These are phyloP conservation scores for Sinelater perroti DNA, from an alignment of 2,888 invertebrate species.

Conservation along the genomic window DNA sequence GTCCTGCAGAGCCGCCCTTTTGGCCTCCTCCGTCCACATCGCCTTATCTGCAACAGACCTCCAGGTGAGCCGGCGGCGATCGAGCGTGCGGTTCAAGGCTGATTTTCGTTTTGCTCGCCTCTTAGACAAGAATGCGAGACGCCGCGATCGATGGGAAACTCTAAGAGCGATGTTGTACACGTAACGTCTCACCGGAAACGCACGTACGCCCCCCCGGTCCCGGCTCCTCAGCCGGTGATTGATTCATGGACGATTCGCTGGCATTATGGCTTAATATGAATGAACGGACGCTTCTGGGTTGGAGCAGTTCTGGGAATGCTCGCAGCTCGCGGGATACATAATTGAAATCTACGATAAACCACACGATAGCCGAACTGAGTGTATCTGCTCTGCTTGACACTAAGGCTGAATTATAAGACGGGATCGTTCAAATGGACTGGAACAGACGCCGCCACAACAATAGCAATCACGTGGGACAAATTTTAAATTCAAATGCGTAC, in stretches of 20 bases:
- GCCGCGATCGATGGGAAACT: conserved; percentile 44
- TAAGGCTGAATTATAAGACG: not conserved
- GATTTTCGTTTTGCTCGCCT: conserved; percentile 8
- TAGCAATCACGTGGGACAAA: conserved; percentile 20
- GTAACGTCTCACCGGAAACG: conserved; percentile 49
- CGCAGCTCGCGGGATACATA: too few relatives aligned
- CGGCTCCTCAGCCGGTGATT: conserved; percentile 18
- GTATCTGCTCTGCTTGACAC: too few relatives aligned
- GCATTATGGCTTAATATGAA: conserved; percentile 1
- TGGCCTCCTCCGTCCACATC: conserved; percentile 55
- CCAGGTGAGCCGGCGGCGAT: not conserved
- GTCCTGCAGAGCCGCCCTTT: conserved; percentile 42
- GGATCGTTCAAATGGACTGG: conserved; percentile 1
- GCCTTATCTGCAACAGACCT: conserved; percentile 16
- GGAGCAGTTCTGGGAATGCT: too few relatives aligned
- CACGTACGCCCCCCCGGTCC: conserved; percentile 39
- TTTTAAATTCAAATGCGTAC: conserved; percentile 24
- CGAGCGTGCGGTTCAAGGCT: conserved; percentile 20
- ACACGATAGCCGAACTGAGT: too few relatives aligned
- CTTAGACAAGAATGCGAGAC: conserved; percentile 8
- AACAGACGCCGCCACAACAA: too few relatives aligned
- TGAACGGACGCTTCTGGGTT: too few relatives aligned
- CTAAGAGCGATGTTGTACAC: conserved; percentile 38
- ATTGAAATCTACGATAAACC: too few relatives aligned
- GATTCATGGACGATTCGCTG: conserved; percentile 24